Evolutionary conservation across 1,140 invertebrate species (phyloP).

Genomic region (Augochlora pura): DNA sequence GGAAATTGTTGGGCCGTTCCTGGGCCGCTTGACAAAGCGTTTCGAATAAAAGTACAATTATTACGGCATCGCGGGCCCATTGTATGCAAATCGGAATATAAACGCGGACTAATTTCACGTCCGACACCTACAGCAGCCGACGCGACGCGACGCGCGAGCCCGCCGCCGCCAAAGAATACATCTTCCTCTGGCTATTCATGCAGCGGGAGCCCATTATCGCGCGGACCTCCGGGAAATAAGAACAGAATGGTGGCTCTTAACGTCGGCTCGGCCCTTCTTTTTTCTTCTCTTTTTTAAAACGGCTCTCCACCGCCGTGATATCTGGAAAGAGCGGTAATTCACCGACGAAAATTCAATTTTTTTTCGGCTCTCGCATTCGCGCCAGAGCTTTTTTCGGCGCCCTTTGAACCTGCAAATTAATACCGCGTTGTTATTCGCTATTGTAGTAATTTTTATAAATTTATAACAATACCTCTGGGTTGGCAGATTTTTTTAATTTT

Average conservation of each 20-base stretch:
- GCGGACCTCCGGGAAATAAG: constrained; percentile 55
- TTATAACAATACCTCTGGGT: too few relatives aligned
- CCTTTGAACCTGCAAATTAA: too few relatives aligned
- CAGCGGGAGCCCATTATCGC: constrained; percentile 63
- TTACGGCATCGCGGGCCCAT: constrained; percentile 61
- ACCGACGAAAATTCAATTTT: too few relatives aligned
- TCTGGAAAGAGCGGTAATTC: too few relatives aligned
- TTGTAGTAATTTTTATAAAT: too few relatives aligned
- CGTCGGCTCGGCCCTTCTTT: constrained; percentile 17
- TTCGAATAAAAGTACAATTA: constrained; percentile 60
- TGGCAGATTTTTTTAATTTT: too few relatives aligned
- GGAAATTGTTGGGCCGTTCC: constrained; percentile 13
- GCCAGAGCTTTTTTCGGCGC: too few relatives aligned
- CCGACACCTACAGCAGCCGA: constrained; percentile 51
- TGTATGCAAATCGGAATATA: constrained; percentile 67
- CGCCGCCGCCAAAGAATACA: constrained; percentile 42
- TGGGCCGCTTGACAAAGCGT: constrained; percentile 45
- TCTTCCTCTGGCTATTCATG: constrained; percentile 59
- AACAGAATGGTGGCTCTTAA: constrained; percentile 54
- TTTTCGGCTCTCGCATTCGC: too few relatives aligned
- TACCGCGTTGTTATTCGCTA: too few relatives aligned
- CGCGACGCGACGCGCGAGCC: background rate
- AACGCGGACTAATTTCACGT: constrained; percentile 63
- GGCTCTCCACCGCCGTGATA: background rate
- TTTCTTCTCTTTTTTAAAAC: background rate